Conservation (phyloP, 35 echinoderm and acorn worm species). For the Apostichopus parvimensis region DNA sequence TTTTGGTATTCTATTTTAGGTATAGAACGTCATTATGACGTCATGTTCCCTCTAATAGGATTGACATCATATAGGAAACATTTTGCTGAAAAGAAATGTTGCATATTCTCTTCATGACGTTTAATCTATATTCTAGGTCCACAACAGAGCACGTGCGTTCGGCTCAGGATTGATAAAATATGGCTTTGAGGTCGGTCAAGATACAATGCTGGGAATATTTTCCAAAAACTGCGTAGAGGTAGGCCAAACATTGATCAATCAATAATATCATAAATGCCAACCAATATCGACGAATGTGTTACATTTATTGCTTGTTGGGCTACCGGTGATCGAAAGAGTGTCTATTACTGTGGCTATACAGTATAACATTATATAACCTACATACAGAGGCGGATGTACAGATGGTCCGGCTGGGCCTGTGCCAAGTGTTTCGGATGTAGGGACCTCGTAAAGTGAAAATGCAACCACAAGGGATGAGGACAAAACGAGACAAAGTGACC, state of each 20-base stretch:
- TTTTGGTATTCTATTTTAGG: neutral
- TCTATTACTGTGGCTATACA: too few species aligned
- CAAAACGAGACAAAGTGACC: too few species aligned
- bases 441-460: too few species aligned
- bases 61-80: neutral
- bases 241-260: neutral
- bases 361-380: too few species aligned
- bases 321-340: too few species aligned
- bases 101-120: neutral
- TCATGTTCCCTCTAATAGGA: neutral
- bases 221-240: conserved; percentile 39
- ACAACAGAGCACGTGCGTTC: conserved; percentile 15
- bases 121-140: neutral
- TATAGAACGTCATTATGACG: neutral
- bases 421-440: too few species aligned
- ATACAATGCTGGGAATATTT: conserved; percentile 23
- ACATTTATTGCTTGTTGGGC: too few species aligned
- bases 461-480: too few species aligned
- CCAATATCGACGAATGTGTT: too few species aligned
- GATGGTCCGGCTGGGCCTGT: too few species aligned
- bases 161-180: conserved; percentile 25
- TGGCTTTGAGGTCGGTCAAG: neutral
- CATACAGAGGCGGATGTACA: too few species aligned
- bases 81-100: neutral
- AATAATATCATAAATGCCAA: too few species aligned